These are phyloP conservation scores for Trematomus bernacchii DNA, from an alignment of 2,797 vertebrate species.

Conservation along the genomic window DNA sequence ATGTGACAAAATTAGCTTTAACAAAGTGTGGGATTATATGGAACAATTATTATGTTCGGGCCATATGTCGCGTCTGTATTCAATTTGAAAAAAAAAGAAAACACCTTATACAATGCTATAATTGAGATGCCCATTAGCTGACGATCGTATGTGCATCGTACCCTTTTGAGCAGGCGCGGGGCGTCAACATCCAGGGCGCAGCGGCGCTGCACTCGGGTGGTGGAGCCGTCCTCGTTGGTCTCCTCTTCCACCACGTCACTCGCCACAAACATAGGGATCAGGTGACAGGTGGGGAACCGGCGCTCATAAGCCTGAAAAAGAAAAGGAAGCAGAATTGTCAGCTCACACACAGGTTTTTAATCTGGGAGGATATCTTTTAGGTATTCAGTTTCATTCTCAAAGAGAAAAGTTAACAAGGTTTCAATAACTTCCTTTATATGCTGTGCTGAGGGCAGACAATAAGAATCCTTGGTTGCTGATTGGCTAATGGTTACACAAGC, in stretches of 20 bases:
- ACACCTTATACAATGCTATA: not conserved
- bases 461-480: no score
- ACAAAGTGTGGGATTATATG: no score
- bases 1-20: no score
- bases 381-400: constrained; percentile 11
- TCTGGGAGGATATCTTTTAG: not conserved
- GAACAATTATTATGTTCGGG: no score
- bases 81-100: no score
- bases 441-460: not conserved
- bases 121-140: not conserved
- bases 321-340: constrained; percentile 1
- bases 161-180: constrained; percentile 95
- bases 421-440: not conserved
- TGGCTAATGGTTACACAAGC: no score
- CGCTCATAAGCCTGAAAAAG: constrained; percentile 93
- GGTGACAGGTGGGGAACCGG: constrained; percentile 95
- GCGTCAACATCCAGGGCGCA: constrained; percentile 98
- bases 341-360: not conserved
- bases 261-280: constrained; percentile 98
- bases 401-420: not conserved
- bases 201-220: constrained; percentile 89
- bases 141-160: constrained; percentile 49
- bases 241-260: constrained; percentile 92
- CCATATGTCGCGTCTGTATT: no score
- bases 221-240: constrained; percentile 89